phyloP scores from a whole-genome alignment of 1,140 invertebrate genomes.

The Adelges cooleyi region DNA sequence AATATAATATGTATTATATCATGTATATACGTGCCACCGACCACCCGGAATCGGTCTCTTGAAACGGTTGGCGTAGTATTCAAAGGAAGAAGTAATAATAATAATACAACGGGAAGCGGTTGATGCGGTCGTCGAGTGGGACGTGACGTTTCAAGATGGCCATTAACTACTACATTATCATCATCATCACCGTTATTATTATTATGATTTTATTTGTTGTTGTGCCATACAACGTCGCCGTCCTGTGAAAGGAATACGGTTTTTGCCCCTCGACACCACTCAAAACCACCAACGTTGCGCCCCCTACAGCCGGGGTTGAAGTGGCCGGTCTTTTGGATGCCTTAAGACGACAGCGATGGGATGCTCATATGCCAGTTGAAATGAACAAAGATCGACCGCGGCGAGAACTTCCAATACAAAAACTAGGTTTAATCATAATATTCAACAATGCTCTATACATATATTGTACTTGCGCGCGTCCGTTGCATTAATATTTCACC shows the following conservation, averaged over 20 bases:
- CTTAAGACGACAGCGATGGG: no score
- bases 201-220: no score
- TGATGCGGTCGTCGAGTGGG: neutral
- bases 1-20: no score
- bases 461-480: no score
- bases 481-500: no score
- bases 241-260: neutral
- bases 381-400: no score
- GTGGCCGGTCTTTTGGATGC: neutral
- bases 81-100: neutral
- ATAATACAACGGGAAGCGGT: neutral
- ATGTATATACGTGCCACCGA: neutral
- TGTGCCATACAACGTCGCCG: no score
- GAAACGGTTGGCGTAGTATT: neutral
- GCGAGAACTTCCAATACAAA: no score
- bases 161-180: slow-evolving; percentile 16
- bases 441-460: no score
- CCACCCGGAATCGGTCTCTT: neutral
- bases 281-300: neutral
- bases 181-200: no score
- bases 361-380: no score
- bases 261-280: slow-evolving; percentile 7
- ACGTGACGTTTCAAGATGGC: slow-evolving; percentile 6
- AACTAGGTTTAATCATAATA: no score
- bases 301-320: neutral